phyloP scores from a whole-genome alignment of 2,888 invertebrate species.

The Cantharis rufa region DNA sequence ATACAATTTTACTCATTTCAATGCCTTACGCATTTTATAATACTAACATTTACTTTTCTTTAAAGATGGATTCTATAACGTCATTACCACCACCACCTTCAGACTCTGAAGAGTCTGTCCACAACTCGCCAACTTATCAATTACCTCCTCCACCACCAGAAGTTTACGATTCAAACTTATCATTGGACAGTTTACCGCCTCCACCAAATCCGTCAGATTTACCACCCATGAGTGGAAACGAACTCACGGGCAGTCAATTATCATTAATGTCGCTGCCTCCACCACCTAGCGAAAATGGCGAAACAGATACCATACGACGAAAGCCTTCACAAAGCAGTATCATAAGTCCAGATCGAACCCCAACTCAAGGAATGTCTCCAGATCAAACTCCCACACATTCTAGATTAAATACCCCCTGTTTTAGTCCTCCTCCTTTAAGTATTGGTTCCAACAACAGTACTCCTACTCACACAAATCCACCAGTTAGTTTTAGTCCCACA shows the following conservation, averaged over 20 bases:
- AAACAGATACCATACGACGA: constrained; percentile 55
- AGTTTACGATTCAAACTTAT: constrained; percentile 77
- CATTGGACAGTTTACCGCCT: constrained; percentile 79
- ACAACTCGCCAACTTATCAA: constrained; percentile 59
- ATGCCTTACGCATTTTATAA: neutral
- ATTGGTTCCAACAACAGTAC: constrained; percentile 51
- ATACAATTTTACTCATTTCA: neutral
- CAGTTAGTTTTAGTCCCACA: constrained; percentile 47
- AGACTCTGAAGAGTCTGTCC: constrained; percentile 50
- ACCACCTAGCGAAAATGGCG: constrained; percentile 58
- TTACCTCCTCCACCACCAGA: constrained; percentile 75
- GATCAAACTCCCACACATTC: constrained; percentile 56
- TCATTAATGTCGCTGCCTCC: constrained; percentile 74
- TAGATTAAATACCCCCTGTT: constrained; percentile 49
- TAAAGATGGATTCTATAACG: constrained; percentile 61
- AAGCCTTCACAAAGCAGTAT: constrained; percentile 55
- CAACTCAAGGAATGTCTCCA: constrained; percentile 50
- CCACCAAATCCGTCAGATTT: constrained; percentile 70
- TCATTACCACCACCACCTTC: constrained; percentile 59
- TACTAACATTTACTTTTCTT: constrained; percentile 16
- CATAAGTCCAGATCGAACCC: constrained; percentile 52
- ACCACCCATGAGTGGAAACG: constrained; percentile 59
- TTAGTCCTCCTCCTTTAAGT: constrained; percentile 49
- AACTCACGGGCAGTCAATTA: constrained; percentile 72
- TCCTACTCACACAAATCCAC: constrained; percentile 50